Conservation (phyloP, 2,797 vertebrate species). For the Intellagama lesueurii region DNA sequence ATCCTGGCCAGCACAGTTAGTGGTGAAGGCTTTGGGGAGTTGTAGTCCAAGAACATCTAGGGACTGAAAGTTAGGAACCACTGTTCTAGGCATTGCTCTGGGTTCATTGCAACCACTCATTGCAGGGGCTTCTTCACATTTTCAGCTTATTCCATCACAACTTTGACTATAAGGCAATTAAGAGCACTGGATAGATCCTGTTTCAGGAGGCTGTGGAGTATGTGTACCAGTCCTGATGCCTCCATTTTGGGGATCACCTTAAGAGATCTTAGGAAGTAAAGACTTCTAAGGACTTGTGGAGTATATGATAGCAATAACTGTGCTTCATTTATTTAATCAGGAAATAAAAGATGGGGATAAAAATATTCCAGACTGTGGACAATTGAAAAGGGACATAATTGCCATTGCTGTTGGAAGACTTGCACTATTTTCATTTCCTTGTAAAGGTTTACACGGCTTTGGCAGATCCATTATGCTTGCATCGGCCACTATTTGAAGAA, state of each 20-base stretch:
- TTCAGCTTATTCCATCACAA: neutral
- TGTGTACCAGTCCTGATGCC: too few species aligned
- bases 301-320: neutral
- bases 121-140: neutral
- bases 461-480: neutral
- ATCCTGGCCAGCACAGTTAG: too few species aligned
- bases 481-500: neutral
- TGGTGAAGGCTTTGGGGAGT: too few species aligned
- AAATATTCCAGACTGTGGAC: too few species aligned
- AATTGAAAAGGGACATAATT: neutral
- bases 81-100: neutral
- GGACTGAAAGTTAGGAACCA: too few species aligned
- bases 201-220: too few species aligned
- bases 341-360: too few species aligned
- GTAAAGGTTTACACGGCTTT: neutral
- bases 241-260: too few species aligned
- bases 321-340: neutral
- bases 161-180: neutral
- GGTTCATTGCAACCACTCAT: neutral
- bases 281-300: too few species aligned
- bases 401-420: neutral
- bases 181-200: too few species aligned
- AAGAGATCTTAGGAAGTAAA: too few species aligned
- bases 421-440: neutral
- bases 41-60: too few species aligned